These are phyloP conservation scores for Oscheius sp. DNA, from an alignment of 2,888 invertebrate genomes.

Conservation along the genomic window DNA sequence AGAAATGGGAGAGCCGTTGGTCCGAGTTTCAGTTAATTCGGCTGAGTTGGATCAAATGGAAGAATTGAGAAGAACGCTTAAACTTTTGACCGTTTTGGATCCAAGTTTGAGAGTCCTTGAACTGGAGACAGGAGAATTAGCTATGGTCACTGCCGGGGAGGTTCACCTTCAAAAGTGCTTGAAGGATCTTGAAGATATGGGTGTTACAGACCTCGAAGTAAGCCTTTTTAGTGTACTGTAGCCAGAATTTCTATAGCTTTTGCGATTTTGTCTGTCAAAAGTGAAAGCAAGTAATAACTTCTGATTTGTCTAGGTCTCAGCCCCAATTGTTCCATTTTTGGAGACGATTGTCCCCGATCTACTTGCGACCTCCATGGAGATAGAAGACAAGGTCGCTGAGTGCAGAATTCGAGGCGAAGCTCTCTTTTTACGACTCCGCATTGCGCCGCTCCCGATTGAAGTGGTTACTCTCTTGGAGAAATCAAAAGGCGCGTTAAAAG, in stretches of 20 bases:
- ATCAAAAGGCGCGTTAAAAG: constrained; percentile 39
- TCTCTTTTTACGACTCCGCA: constrained; percentile 57
- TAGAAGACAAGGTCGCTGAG: constrained; percentile 60
- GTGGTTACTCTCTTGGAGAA: constrained; percentile 51
- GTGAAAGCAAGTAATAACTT: constrained; percentile 74
- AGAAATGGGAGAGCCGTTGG: constrained; percentile 79
- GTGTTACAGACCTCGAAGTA: constrained; percentile 43
- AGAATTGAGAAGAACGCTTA: constrained; percentile 54
- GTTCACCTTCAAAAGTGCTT: constrained; percentile 94
- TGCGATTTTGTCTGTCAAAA: no score
- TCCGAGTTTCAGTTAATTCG: constrained; percentile 92
- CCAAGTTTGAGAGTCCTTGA: constrained; percentile 72
- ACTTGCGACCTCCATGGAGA: constrained; percentile 49
- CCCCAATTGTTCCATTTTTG: constrained; percentile 93
- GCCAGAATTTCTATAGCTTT: constrained; percentile 71
- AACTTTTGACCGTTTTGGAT: constrained; percentile 59
- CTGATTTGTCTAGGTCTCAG: constrained; percentile 79
- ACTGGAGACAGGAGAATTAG: constrained; percentile 93
- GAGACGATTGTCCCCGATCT: constrained; percentile 83
- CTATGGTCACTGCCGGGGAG: constrained; percentile 93
- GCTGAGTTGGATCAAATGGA: constrained; percentile 57
- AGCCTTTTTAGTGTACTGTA: neutral
- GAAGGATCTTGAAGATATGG: constrained; percentile 82
- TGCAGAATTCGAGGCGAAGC: constrained; percentile 55
- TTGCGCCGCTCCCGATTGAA: constrained; percentile 52